These are phyloP conservation scores for Delichon dasypus DNA, from an alignment of 2,797 vertebrate genomes.

Conservation along the genomic window DNA sequence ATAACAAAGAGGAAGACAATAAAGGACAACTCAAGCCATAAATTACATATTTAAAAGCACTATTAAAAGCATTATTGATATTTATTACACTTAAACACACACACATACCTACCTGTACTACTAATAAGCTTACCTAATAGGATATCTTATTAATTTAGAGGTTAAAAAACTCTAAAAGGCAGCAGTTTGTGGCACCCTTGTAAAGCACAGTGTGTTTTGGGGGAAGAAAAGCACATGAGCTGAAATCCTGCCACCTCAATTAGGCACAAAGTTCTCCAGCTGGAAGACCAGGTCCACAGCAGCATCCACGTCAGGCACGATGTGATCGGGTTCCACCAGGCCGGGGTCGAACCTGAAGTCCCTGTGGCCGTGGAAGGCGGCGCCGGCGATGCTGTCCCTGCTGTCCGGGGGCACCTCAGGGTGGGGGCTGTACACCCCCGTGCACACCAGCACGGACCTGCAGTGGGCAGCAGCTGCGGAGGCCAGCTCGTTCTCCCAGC, in stretches of 20 bases:
- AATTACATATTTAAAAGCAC: background rate
- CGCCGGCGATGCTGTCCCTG: constrained; percentile 73
- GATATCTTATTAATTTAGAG: background rate
- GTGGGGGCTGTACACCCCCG: constrained; percentile 84
- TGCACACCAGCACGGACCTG: constrained; percentile 88
- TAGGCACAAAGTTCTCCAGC: constrained; percentile 76
- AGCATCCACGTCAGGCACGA: constrained; percentile 84
- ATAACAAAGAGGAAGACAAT: background rate
- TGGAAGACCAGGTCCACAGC: constrained; percentile 87
- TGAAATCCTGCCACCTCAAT: background rate
- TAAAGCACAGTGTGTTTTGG: background rate
- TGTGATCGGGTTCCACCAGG: constrained; percentile 79
- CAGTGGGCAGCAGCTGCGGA: constrained; percentile 79
- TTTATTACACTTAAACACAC: background rate
- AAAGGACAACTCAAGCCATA: background rate
- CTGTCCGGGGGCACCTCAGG: constrained; percentile 48
- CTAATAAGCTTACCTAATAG: background rate
- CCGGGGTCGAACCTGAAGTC: constrained; percentile 85
- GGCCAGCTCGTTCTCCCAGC: constrained; percentile 78
- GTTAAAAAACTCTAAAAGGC: background rate
- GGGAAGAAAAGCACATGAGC: background rate
- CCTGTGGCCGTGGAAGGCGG: constrained; percentile 82
- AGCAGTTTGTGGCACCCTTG: background rate
- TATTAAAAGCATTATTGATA: background rate
- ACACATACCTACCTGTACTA: background rate